Percentiles rank a stretch among this genome's conserved stretches.
phyloP scores from a whole-genome alignment of 2,113 vertebrate species.

The Megaleporinus macrocephalus region DNA sequence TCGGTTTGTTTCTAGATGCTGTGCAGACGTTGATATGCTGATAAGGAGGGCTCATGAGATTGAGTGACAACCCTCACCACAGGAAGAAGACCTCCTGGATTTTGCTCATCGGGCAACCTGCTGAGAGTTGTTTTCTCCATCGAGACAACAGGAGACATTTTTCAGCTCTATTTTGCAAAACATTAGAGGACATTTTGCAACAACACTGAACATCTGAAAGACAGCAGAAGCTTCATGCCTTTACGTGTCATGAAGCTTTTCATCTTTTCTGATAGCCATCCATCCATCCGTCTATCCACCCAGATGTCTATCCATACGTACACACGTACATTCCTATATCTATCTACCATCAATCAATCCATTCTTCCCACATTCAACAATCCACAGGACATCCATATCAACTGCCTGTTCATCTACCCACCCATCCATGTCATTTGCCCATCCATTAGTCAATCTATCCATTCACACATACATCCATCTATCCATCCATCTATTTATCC shows the following conservation, averaged over 20 bases:
- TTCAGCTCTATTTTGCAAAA: conserved; percentile 16
- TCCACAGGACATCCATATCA: too few species aligned
- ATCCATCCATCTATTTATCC: neutral
- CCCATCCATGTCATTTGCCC: neutral
- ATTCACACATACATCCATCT: too few species aligned
- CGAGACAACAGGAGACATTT: conserved; percentile 17
- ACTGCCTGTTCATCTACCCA: neutral
- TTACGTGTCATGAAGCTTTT: neutral
- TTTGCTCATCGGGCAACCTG: conserved; percentile 50
- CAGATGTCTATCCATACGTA: neutral
- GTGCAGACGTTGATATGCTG: conserved; percentile 32
- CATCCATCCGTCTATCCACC: neutral
- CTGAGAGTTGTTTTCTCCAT: conserved; percentile 36
- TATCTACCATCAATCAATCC: too few species aligned
- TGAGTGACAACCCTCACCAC: conserved; percentile 53
- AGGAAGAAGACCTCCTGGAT: conserved; percentile 43
- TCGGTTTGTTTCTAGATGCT: conserved; percentile 49
- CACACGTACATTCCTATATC: too few species aligned
- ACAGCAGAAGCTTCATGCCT: neutral
- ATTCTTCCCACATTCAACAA: too few species aligned
- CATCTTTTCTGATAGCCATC: neutral
- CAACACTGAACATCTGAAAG: neutral
- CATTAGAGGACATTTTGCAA: neutral
- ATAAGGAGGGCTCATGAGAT: conserved; percentile 47
- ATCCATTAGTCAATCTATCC: neutral